These are phyloP conservation scores for Anguilla rostrata DNA, from an alignment of 2,113 vertebrate genomes.

Conservation along the genomic window DNA sequence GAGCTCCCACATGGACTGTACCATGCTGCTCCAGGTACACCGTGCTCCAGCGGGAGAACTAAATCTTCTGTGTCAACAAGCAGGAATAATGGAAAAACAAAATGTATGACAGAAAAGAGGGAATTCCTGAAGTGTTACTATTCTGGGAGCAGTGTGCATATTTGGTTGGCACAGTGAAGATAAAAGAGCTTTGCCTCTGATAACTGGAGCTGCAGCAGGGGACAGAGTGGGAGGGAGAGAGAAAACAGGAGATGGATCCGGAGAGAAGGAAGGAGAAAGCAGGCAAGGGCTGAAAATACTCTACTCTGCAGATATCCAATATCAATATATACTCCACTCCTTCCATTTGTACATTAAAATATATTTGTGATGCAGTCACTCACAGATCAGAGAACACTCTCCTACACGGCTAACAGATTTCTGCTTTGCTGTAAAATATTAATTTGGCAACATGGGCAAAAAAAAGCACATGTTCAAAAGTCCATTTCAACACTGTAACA, in stretches of 20 bases:
- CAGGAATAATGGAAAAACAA: not conserved
- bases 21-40: slow-evolving; percentile 1
- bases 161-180: slow-evolving; percentile 37
- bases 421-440: no score
- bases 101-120: slow-evolving; percentile 5
- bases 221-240: slow-evolving; percentile 21
- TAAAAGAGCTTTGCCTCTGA: slow-evolving; percentile 37
- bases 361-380: not conserved
- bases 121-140: slow-evolving; percentile 46
- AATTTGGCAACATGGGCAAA: not conserved
- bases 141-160: slow-evolving; percentile 43
- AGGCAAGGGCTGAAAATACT: not conserved
- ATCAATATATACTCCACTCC: no score
- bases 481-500: not conserved
- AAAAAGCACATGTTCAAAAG: not conserved
- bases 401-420: not conserved
- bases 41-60: not conserved
- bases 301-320: not conserved
- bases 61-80: not conserved
- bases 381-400: not conserved
- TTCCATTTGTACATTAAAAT: not conserved
- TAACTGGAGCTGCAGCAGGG: slow-evolving; percentile 29
- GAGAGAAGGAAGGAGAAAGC: not conserved
- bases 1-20: not conserved
- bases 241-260: slow-evolving; percentile 19